Evolutionary conservation across 2,888 invertebrate genomes (phyloP), one percentile per base, ranked within the genome.

Genomic region (Drosophila niveifrons): DNA sequence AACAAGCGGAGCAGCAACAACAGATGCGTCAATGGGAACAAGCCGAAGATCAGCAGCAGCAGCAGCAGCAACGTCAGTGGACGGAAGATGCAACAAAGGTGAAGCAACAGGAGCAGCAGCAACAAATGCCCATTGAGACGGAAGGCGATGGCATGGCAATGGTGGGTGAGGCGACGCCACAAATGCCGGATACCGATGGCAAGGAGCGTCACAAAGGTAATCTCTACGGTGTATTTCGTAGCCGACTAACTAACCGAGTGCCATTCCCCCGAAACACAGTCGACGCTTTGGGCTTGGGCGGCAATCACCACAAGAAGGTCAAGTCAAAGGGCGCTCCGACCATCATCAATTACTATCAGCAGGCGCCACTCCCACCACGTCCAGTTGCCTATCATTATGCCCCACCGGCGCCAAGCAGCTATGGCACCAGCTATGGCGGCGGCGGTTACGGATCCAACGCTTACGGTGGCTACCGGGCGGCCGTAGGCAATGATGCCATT

Each of bases 161-260:
- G 11, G 17, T 85, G 23, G 80, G 75, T 10, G 82, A 80, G 31
- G 80, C 90, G 0, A 75, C 73, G 15, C 88, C 91, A 8, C 91
- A 91, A 66, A 84, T 82, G 80, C 61, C 81, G 7, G 78, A 84
- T 9, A 69, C 76, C 15, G 78, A 63, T 10, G 82, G 72, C 11
- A 69, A 66, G 55, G 84, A 77, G 3, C 84, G 90, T 1, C 74
- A 81, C 61, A 91, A 90, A 91, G 91, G 91, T 91, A 91, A 91
- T 82, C 88, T 91, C 57, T 90, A 80, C 82, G 91, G 90, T 28
- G 86, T 91, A 62, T 82, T 88, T 48, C 85, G 72, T 57, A 80
- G 64, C 59, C 56, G 65, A 61, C 74, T 72, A n/a, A 52, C 71
- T 75, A 70, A 77, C 55, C 3, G n/a, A 36, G 10, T 66, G 29